Percentiles rank a stretch among this genome's conserved stretches.
Conservation (phyloP, 2,797 vertebrate species). For the Brachymystax lenok region DNA sequence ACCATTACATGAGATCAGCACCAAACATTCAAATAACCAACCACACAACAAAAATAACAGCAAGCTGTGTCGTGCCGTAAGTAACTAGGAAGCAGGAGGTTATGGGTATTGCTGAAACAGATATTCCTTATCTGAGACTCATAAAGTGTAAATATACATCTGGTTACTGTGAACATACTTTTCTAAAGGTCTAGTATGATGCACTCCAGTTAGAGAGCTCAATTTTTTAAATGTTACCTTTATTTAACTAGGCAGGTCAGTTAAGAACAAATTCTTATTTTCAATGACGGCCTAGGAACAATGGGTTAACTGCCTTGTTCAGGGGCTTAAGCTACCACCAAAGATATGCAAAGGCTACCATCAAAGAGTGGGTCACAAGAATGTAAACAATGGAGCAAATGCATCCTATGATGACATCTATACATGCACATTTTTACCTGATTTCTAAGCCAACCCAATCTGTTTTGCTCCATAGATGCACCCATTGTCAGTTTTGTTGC, state of each 20-base stretch:
- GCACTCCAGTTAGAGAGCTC: neutral
- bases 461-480: no score
- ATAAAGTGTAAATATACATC: slow-evolving; percentile 19
- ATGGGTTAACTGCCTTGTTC: no score
- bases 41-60: slow-evolving; percentile 6
- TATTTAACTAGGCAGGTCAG: no score
- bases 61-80: slow-evolving; percentile 30
- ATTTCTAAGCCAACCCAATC: neutral
- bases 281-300: no score
- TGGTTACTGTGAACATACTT: slow-evolving; percentile 21
- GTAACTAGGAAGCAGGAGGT: slow-evolving; percentile 28
- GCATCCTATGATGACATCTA: neutral
- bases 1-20: slow-evolving; percentile 2
- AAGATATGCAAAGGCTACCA: neutral
- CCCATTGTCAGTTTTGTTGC: no score
- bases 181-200: neutral
- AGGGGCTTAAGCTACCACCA: no score
- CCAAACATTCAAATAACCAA: neutral
- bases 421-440: neutral
- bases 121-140: slow-evolving; percentile 25
- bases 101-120: slow-evolving; percentile 26
- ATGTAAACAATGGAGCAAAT: neutral
- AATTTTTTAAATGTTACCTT: no score
- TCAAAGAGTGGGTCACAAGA: neutral
- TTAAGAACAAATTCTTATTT: no score